Evolutionary conservation across 2,113 vertebrate species (phyloP), one percentile per base, ranked within the genome.

Genomic region (Alaudala cheleensis): DNA sequence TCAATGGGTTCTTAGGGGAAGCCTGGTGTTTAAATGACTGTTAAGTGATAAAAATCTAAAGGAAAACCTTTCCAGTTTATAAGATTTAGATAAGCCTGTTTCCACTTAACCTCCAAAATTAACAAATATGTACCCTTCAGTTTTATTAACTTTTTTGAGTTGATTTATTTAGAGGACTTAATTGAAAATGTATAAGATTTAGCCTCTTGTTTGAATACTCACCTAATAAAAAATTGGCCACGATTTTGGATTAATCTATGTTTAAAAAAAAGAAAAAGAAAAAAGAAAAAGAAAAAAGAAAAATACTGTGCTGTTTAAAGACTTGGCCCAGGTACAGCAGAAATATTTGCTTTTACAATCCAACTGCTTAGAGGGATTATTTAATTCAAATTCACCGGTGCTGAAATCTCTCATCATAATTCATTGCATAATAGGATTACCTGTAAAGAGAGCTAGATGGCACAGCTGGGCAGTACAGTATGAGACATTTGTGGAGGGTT

Each of bases 341-440:
- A 89, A 93, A 70, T 95, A 86, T 94, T 95, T 96, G 57, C 60
- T 61, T 83, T 93, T 90, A n/a, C 53, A 57, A 67, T 86, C 79
- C 67, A 90, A 9, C 49, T 92, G 53, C 82, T 95, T 82, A 69
- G 56, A 92, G 56, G 70, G 72, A 90, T 90, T 94, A 92, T 90
- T 90, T 89, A 92, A 71, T 57, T 93, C 57, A 77, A 51, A 81
- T 82, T 91, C 84, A 87, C 26, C 20, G 5, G 37, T 69, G 42
- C 42, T 80, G 61, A 93, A 94, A 87, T 93, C 45, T 95, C 60
- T 89, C 50, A 53, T 86, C 57, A 62, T 86, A 94, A 89, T 95
- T 91, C 26, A 70, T 95, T 86, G 90, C n/a, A 79, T 95, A 96
- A 95, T 88, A 92, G 23, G 90, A 92, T 96, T 96, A 91, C 57